phyloP scores from a whole-genome alignment of 2,888 invertebrate species.

The Caenorhabditis becei region DNA sequence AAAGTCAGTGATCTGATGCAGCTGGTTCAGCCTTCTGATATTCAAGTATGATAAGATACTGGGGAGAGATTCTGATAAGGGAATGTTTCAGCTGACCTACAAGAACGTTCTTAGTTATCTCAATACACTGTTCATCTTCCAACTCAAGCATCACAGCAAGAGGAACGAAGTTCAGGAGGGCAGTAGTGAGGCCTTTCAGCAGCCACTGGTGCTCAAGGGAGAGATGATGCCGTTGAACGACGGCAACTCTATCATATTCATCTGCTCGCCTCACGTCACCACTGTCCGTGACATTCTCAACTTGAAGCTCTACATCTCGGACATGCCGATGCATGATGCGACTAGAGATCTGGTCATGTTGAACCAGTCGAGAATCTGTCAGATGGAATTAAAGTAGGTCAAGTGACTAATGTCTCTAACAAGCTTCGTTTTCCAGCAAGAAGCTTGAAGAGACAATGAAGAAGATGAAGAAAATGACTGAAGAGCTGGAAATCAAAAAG shows the following conservation, averaged over 20 bases:
- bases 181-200: slow-evolving; percentile 65
- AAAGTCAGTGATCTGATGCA: slow-evolving; percentile 78
- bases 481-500: slow-evolving; percentile 74
- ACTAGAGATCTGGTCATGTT: slow-evolving; percentile 79
- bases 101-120: slow-evolving; percentile 76
- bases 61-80: neutral
- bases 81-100: slow-evolving; percentile 73
- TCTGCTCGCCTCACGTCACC: slow-evolving; percentile 78
- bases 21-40: slow-evolving; percentile 77
- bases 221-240: slow-evolving; percentile 75
- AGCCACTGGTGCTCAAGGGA: slow-evolving; percentile 71
- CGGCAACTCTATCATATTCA: slow-evolving; percentile 77
- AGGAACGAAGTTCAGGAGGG: slow-evolving; percentile 69
- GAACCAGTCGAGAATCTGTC: slow-evolving; percentile 79
- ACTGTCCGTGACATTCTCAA: slow-evolving; percentile 77
- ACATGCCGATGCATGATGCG: slow-evolving; percentile 80
- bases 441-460: slow-evolving; percentile 77
- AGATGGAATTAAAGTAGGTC: slow-evolving; percentile 78
- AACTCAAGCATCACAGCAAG: slow-evolving; percentile 72
- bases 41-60: slow-evolving; percentile 62
- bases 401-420: neutral
- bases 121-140: slow-evolving; percentile 79
- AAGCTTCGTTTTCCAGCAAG: slow-evolving; percentile 63
- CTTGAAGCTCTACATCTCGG: slow-evolving; percentile 77
- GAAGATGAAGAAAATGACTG: slow-evolving; percentile 72